Evolutionary conservation across 1,140 invertebrate species (phyloP).

Genomic region (Bactericera cockerelli): DNA sequence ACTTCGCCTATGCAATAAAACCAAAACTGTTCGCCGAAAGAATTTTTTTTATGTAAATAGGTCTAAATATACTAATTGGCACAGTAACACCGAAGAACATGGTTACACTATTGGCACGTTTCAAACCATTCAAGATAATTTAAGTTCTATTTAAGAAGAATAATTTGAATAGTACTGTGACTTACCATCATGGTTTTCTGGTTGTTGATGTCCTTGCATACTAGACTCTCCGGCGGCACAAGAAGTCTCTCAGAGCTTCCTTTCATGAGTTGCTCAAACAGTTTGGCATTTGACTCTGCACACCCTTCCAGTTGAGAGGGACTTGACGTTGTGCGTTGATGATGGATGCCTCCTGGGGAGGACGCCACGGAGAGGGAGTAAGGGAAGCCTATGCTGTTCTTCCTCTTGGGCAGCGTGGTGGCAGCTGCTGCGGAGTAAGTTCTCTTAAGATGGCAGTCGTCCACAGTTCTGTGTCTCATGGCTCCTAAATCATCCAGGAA

Average conservation of each 20-base stretch:
- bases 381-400: constrained; percentile 32
- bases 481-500: constrained; percentile 34
- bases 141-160: too few species aligned
- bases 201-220: not conserved
- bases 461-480: constrained; percentile 27
- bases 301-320: constrained; percentile 53
- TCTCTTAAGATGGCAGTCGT: constrained; percentile 31
- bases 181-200: not conserved
- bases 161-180: too few species aligned
- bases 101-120: too few species aligned
- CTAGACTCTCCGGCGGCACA: constrained; percentile 13
- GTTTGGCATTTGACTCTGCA: constrained; percentile 43
- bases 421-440: constrained; percentile 19
- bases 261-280: constrained; percentile 52
- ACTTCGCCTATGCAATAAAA: too few species aligned
- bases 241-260: constrained; percentile 50
- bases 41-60: too few species aligned
- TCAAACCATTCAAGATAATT: too few species aligned
- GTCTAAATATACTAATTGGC: too few species aligned
- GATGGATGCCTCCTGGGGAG: constrained; percentile 30
- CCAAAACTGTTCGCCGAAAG: too few species aligned
- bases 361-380: constrained; percentile 22
- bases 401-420: constrained; percentile 29
- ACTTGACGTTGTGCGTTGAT: constrained; percentile 60
- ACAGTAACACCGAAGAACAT: too few species aligned